phyloP scores from a whole-genome alignment of 2,113 vertebrate species.

The Chitala chitala region DNA sequence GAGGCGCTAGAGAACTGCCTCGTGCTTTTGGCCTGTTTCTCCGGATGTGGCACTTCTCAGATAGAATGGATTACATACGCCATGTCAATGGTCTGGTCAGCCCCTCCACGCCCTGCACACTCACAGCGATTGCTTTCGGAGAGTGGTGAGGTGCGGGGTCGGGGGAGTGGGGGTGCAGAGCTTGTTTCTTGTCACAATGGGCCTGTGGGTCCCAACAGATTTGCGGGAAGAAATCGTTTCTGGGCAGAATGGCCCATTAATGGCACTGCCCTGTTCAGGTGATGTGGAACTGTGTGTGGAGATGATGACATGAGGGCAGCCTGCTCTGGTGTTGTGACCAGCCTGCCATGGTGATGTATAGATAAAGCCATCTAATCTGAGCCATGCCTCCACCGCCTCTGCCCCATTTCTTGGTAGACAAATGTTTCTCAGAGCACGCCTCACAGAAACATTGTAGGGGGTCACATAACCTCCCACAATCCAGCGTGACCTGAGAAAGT shows the following conservation, averaged over 20 bases:
- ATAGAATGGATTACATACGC: slow-evolving; percentile 37
- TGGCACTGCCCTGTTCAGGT: neutral
- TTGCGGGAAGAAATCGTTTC: neutral
- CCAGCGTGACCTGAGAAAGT: too few relatives aligned
- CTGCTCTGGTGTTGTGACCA: too few relatives aligned
- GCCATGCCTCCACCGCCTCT: too few relatives aligned
- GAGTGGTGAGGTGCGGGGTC: neutral
- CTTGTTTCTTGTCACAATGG: neutral
- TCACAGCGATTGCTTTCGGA: neutral
- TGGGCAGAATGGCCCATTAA: neutral
- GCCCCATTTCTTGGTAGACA: too few relatives aligned
- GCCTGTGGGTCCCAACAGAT: neutral
- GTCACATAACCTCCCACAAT: too few relatives aligned
- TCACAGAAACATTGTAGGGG: too few relatives aligned
- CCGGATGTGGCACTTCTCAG: slow-evolving; percentile 39
- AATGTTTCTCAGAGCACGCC: too few relatives aligned
- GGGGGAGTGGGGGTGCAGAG: too few relatives aligned
- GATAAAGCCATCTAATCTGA: too few relatives aligned
- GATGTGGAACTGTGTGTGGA: too few relatives aligned
- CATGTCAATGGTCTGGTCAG: neutral
- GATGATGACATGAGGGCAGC: too few relatives aligned
- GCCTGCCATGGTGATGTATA: too few relatives aligned
- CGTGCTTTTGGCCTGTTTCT: slow-evolving; percentile 31
- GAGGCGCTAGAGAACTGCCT: slow-evolving; percentile 39
- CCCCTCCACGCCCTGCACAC: neutral